Base-by-base conservation (phyloP, 2,113 vertebrate species). In the Anhinga rufa region DNA sequence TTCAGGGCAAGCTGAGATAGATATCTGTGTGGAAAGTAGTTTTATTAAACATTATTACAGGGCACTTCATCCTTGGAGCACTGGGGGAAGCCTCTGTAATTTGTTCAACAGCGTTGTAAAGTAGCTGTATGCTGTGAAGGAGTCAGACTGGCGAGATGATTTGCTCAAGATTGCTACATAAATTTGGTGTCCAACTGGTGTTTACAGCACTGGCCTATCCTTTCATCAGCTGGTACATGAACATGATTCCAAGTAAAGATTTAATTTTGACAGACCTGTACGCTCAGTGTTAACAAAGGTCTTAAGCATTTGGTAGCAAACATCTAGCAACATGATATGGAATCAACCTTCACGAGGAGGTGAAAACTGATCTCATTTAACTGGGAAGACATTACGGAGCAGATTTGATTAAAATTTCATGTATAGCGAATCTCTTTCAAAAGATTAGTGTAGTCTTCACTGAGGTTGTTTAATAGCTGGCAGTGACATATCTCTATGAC, bases 361-460 rank as follows among this genome's bases (percentile, higher is more conserved):
- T 82, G 71, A 88, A 94, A 94, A 86, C 28, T 84, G 51, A n/a
- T 80, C 74, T 76, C 28, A 61, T 80, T 94, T 96, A 85, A 61
- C 75, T 88, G n/a, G 31, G 57, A 87, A 90, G 65, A 61, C 19
- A 51, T 91, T 88, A 80, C 42, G 54, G 66, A 82, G 54, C 48
- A 93, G 74, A 87, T 94, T 91, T 95, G 75, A 40, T 94, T 94
- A 92, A 89, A 90, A 71, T 77, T 95, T 95, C 77, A 51, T 88
- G 31, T 95, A 51, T 21, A 87, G 40, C 8, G 38, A 72, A 54
- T 95, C 32, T 83, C 82, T 78, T 93, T 80, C 19, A 72, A 93
- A 90, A 97, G 48, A 58, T 66, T 75, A 51, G 14, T 88, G 32
- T 97, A 86, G 28, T 93, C 57, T 93, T 92, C 78, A 69, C 31